These are phyloP conservation scores for Prinia subflava DNA, from an alignment of 2,113 vertebrate species.

Conservation along the genomic window DNA sequence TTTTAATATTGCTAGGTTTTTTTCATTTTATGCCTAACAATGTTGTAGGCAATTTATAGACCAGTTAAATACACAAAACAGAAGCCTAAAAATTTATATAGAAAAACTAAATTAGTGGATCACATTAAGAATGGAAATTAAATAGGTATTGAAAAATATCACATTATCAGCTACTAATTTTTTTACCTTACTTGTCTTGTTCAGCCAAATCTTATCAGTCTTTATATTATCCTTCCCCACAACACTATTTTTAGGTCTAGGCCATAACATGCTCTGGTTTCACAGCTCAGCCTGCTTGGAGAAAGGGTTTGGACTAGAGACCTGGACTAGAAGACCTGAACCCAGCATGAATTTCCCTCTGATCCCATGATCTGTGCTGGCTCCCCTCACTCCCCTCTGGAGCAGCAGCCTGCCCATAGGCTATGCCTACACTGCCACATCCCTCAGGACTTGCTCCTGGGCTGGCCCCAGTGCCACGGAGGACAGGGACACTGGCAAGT, in stretches of 20 bases:
- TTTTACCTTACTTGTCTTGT: neutral
- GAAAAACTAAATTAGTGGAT: neutral
- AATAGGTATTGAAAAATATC: neutral
- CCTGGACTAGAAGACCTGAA: neutral
- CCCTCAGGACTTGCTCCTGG: neutral
- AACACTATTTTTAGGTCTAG: neutral
- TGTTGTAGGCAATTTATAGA: neutral
- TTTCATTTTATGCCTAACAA: neutral
- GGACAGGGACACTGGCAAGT: rapidly evolving
- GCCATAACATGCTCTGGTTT: neutral
- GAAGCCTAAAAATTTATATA: neutral
- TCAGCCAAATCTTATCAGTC: neutral
- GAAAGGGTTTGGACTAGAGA: neutral
- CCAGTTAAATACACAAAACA: neutral
- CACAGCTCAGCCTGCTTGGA: neutral
- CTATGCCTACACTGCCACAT: too few species aligned
- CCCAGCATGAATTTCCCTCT: neutral
- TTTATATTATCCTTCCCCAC: neutral
- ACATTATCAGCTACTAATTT: neutral
- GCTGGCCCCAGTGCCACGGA: neutral
- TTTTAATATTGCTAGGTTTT: neutral
- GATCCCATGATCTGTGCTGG: neutral
- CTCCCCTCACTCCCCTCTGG: neutral
- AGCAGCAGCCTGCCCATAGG: rapidly evolving
- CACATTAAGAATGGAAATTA: neutral